Conservation (phyloP, 1,140 invertebrate genomes). For the Conopomorpha cramerella region DNA sequence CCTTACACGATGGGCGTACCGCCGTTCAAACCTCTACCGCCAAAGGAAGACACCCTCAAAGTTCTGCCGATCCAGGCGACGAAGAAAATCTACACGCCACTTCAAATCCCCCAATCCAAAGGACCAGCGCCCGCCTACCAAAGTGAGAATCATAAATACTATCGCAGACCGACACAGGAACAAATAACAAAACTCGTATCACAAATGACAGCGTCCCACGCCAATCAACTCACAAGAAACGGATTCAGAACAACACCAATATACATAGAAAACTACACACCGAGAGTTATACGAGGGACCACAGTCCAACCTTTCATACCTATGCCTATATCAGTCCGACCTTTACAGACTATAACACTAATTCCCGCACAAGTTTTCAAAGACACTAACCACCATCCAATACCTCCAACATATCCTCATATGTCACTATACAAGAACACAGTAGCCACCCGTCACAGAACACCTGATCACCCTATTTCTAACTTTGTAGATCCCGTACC, state of each 20-base stretch:
- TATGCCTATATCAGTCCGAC: conserved; percentile 40
- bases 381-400: conserved; percentile 17
- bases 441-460: conserved; percentile 27
- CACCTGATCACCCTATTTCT: conserved; percentile 40
- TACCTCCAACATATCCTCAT: conserved; percentile 17
- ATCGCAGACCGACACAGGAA: conserved; percentile 29
- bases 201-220: conserved; percentile 41
- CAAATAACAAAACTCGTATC: conserved; percentile 46
- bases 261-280: conserved; percentile 24
- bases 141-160: conserved; percentile 54
- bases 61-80: conserved; percentile 43
- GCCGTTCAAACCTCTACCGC: conserved; percentile 76
- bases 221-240: conserved; percentile 11
- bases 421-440: conserved; percentile 14
- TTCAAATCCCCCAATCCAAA: conserved; percentile 28
- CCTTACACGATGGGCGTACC: conserved; percentile 68
- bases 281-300: conserved; percentile 35
- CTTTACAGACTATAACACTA: conserved; percentile 32
- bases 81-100: conserved; percentile 29
- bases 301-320: conserved; percentile 57
- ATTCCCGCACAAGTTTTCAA: conserved; percentile 38
- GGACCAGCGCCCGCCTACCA: conserved; percentile 30
- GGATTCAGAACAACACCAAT: conserved; percentile 35
- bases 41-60: conserved; percentile 58
- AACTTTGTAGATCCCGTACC: conserved; percentile 52